phyloP scores from a whole-genome alignment of 2,113 vertebrate genomes.

The Cisticola juncidis region DNA sequence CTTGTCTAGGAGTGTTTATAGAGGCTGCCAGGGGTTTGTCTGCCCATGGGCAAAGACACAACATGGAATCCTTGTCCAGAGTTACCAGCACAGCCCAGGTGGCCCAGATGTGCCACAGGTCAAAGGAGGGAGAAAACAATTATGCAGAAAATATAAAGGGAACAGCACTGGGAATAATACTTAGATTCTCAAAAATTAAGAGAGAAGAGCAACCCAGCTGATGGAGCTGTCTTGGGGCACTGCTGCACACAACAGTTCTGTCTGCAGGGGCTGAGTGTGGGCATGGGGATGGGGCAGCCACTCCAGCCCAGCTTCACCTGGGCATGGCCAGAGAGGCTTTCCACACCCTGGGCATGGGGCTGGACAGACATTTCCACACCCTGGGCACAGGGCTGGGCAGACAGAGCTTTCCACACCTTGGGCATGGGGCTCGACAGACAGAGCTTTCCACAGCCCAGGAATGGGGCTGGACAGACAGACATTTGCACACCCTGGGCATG shows the following conservation, averaged over 20 bases:
- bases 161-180: background rate
- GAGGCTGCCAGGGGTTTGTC: background rate
- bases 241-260: background rate
- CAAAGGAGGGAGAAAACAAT: background rate
- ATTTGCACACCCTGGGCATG: background rate
- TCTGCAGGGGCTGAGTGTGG: background rate
- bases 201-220: background rate
- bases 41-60: background rate
- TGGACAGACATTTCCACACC: background rate
- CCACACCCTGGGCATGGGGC: too few relatives aligned
- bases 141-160: background rate
- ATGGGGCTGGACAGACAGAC: background rate
- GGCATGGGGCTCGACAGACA: background rate
- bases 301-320: background rate
- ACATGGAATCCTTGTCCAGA: background rate
- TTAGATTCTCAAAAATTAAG: background rate
- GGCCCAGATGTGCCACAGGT: background rate
- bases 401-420: background rate
- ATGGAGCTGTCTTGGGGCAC: background rate
- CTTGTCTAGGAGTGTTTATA: background rate
- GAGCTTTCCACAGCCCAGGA: background rate
- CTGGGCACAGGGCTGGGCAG: background rate
- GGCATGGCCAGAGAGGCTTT: background rate
- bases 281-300: fast-evolving
- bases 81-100: background rate